Base-by-base conservation (phyloP, 2,888 invertebrate species). In the Ceramica pisi region DNA sequence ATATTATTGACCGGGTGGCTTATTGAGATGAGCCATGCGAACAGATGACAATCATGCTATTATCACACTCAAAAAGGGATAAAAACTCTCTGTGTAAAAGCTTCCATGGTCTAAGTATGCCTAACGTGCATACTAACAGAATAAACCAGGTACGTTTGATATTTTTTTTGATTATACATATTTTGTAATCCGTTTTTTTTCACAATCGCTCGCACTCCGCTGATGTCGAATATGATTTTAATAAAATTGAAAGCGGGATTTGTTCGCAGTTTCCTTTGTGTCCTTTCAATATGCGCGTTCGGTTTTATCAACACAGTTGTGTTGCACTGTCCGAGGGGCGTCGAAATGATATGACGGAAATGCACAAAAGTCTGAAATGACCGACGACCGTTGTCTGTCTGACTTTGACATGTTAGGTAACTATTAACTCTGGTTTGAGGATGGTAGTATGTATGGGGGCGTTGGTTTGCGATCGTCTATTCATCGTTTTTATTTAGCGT, bases 41-140 rank as follows among this genome's bases (percentile, higher is more conserved):
- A 41, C 41, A 14, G 2, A 14, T 41, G 41, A 41, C 14, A 14
- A 41, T 46, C 7, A 46, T 16, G 16, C 46, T 6, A 46, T 12
- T 44, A 46, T 46, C 0, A 19, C n/a, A 6, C n/a, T 21, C 21
- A 23, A 19, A 31, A 19, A 8, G 19, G n/a, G 5, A 35, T n/a
- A 26, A 44, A 14, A 46, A 14, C 55, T 21, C n/a, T 19, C 16
- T 63, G 26, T 31, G 19, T 0, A 31, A 31, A n/a, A n/a, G n/a
- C 55, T 46, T 31, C 21, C 31, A 23, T 26, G 50, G 41, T 59
- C 44, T 31, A 41, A 14, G 73, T 59, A 48, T 76, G 66, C 53
- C 66, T 77, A 60, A 76, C 44, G 44, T 67, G 70, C 71, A 67
- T 55, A 21, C 66, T 71, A 77, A 55, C 66, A 14, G 23, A n/a